These are phyloP conservation scores for Coleophora flavipennella DNA, from an alignment of 2,888 invertebrate genomes.

Conservation along the genomic window DNA sequence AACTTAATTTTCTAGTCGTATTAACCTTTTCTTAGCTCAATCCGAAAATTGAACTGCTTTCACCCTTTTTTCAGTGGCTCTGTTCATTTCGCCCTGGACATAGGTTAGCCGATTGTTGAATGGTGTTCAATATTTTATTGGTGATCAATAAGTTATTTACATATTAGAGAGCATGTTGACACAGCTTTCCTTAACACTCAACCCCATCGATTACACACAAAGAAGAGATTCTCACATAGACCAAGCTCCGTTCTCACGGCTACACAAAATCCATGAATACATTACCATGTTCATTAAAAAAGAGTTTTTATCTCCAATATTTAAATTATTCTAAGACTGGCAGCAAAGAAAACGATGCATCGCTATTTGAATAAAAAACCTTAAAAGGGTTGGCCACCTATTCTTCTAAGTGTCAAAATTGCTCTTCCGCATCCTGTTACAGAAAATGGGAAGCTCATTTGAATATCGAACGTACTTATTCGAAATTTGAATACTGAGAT, in stretches of 20 bases:
- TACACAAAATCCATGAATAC: conserved; percentile 48
- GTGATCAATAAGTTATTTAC: conserved; percentile 7
- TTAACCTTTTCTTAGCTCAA: no score
- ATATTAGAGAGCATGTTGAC: conserved; percentile 46
- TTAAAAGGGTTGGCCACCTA: conserved; percentile 48
- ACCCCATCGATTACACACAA: conserved; percentile 58
- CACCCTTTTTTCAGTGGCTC: no score
- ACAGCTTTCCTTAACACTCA: conserved; percentile 61
- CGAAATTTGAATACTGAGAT: conserved; percentile 35
- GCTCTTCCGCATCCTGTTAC: conserved; percentile 57
- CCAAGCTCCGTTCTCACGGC: conserved; percentile 46
- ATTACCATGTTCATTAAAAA: conserved; percentile 43
- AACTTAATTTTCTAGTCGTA: no score
- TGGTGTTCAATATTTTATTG: background rate
- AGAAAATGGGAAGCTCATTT: conserved; percentile 51
- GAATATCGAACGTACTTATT: conserved; percentile 52
- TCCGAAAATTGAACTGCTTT: background rate
- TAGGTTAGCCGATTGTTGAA: background rate
- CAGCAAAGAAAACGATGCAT: conserved; percentile 35
- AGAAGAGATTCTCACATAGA: conserved; percentile 44
- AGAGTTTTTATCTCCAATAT: conserved; percentile 46
- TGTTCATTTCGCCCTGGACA: background rate
- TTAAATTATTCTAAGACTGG: conserved; percentile 39
- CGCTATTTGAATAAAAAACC: conserved; percentile 59
- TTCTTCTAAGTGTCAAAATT: conserved; percentile 70